Conservation (phyloP, 1,140 invertebrate genomes). For the Drosophila leontia region DNA sequence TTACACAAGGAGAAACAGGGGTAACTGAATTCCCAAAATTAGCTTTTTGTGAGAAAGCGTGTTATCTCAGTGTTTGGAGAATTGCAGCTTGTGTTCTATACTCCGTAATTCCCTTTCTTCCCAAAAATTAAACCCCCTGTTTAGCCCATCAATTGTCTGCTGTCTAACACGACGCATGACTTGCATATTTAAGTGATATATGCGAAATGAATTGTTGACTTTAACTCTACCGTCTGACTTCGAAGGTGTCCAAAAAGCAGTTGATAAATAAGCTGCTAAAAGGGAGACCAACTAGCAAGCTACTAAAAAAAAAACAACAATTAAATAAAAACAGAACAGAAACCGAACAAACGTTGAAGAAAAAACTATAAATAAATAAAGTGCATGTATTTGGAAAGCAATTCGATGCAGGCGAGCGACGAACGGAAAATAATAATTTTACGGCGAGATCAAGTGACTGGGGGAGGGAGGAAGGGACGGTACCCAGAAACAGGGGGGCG, state of each 20-base stretch:
- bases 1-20: background rate
- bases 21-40: background rate
- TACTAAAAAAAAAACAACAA: constrained; percentile 26
- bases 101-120: background rate
- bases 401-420: constrained; percentile 58
- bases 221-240: constrained; percentile 25
- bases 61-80: constrained; percentile 13
- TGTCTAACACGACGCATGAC: constrained; percentile 67
- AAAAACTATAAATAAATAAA: constrained; percentile 72
- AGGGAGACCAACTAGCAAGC: constrained; percentile 40
- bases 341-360: constrained; percentile 1
- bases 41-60: constrained; percentile 14
- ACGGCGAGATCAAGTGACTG: constrained; percentile 66
- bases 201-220: constrained; percentile 75
- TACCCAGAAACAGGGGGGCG: background rate
- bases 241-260: constrained; percentile 28
- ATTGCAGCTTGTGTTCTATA: constrained; percentile 25
- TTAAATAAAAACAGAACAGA: constrained; percentile 26
- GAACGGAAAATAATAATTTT: constrained; percentile 70
- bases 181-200: constrained; percentile 73
- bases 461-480: background rate
- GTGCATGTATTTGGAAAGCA: constrained; percentile 67
- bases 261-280: constrained; percentile 41
- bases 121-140: background rate
- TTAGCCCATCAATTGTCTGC: constrained; percentile 21